Base-by-base conservation (phyloP, 2,888 invertebrate genomes). In the Nineta flava region DNA sequence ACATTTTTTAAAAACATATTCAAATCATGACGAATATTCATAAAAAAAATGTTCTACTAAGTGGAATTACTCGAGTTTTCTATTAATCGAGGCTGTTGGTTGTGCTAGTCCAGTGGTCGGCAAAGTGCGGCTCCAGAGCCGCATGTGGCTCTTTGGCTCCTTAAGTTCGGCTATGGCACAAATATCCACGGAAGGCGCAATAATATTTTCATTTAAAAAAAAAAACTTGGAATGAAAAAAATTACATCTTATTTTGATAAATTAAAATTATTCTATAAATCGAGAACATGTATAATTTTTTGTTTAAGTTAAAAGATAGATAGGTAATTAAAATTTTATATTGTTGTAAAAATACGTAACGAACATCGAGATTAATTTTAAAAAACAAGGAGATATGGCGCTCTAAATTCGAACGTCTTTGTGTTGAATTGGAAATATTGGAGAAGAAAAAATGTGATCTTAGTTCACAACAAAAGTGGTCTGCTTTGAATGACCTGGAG, bases 371-470 rank as follows among this genome's bases (percentile, higher is more conserved):
- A 10, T 32, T 32, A 32, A 32, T 32, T 32, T 32, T 56, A 60
- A 57, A 59, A 55, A 50, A 52, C 51, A 38, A 55, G 57, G 57
- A n/a, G n/a, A n/a, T n/a, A n/a, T n/a, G n/a, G n/a, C n/a, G n/a
- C n/a, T n/a, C n/a, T n/a, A n/a, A n/a, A n/a, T n/a, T n/a, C n/a
- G n/a, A n/a, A n/a, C n/a, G n/a, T n/a, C n/a, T n/a, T n/a, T n/a
- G n/a, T n/a, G n/a, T n/a, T n/a, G n/a, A n/a, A n/a, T n/a, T n/a
- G n/a, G n/a, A n/a, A n/a, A n/a, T n/a, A n/a, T n/a, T 60, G 54
- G 57, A 60, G 55, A 55, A 56, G 43, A 55, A 59, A 2, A 59
- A 58, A 58, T 57, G 56, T 58, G 53, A 54, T n/a, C 49, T 52
- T 46, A 53, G 52, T 46, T 52, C 52, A 52, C 53, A 56, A 47